Evolutionary conservation across 2,797 vertebrate genomes (phyloP).

Genomic region (Hemibagrus guttatus): DNA sequence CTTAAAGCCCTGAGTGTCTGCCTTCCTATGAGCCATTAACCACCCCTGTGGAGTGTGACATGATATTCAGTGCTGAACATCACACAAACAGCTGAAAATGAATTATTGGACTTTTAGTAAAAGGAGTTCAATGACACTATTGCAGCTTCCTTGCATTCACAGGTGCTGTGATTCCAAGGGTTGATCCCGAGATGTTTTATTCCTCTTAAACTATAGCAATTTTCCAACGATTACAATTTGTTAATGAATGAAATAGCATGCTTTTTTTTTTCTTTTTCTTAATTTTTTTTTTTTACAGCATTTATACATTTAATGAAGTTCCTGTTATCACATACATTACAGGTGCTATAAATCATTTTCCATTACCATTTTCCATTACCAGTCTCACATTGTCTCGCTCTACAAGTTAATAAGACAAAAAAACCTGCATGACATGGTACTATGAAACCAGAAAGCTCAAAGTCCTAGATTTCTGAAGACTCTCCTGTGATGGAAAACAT

Average conservation of each 20-base stretch:
- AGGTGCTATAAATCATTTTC: neutral
- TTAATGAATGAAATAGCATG: neutral
- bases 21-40: too few species aligned
- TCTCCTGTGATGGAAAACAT: neutral
- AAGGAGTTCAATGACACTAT: neutral
- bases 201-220: neutral
- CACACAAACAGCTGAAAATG: too few species aligned
- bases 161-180: neutral
- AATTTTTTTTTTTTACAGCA: neutral
- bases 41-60: too few species aligned
- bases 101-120: too few species aligned
- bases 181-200: neutral
- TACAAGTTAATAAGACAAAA: neutral
- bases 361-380: too few species aligned
- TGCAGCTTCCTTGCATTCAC: neutral
- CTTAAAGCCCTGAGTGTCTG: too few species aligned
- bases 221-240: neutral
- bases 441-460: neutral
- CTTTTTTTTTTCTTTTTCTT: too few species aligned
- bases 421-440: neutral
- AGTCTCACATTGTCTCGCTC: neutral
- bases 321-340: neutral
- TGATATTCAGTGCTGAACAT: too few species aligned
- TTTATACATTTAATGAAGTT: neutral
- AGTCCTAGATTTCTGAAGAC: neutral